Conservation (phyloP, 1,140 invertebrate species). For the Mizuhopecten yessoensis region DNA sequence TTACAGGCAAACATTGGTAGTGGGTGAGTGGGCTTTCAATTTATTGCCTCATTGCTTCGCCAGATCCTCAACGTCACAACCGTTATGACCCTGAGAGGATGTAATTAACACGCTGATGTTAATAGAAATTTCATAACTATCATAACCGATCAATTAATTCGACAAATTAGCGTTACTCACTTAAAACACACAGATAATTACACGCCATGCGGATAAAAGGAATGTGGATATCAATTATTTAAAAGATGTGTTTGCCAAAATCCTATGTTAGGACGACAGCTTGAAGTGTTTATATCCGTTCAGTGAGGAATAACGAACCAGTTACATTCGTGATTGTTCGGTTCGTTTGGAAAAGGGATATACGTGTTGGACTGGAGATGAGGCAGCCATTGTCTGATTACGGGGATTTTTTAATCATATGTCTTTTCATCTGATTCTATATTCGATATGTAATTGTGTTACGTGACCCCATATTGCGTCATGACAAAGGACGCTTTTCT, state of each 20-base stretch:
- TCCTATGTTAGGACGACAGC: not conserved
- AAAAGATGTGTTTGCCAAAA: not conserved
- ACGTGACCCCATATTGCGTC: not conserved
- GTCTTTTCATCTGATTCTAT: too few relatives aligned
- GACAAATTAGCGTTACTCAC: not conserved
- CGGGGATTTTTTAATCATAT: not conserved
- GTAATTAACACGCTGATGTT: not conserved
- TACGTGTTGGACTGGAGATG: not conserved
- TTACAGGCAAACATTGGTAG: not conserved
- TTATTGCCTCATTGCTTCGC: not conserved
- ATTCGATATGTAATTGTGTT: not conserved
- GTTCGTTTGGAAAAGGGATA: not conserved
- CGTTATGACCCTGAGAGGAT: not conserved
- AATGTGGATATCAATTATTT: not conserved
- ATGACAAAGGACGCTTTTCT: slow-evolving; percentile 50
- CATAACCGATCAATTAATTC: not conserved
- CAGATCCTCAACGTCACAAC: not conserved
- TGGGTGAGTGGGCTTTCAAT: not conserved
- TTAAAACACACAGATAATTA: not conserved
- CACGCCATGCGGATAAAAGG: not conserved
- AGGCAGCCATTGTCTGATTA: not conserved
- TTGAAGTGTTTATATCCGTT: not conserved
- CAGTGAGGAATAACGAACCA: not conserved
- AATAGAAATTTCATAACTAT: not conserved
- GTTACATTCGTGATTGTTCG: too few relatives aligned